Evolutionary conservation across 2,797 vertebrate species (phyloP).

Genomic region (Phalloptychus januarius): DNA sequence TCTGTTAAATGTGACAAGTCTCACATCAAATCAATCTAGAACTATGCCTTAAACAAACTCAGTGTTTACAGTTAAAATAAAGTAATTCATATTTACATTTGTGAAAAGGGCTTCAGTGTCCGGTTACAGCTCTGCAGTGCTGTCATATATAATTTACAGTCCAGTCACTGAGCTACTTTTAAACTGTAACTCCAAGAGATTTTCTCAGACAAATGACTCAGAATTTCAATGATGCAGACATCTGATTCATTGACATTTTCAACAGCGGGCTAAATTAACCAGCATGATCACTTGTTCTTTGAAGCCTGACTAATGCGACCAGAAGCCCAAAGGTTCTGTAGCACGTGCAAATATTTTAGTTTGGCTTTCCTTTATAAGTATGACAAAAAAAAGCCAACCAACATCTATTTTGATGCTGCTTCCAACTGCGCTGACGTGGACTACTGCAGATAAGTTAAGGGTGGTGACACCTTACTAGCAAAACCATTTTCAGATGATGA

Average conservation of each 20-base stretch:
- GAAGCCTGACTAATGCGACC: constrained; percentile 23
- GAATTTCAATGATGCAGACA: constrained; percentile 46
- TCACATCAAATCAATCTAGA: constrained; percentile 6
- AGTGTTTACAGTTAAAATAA: background rate
- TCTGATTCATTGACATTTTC: constrained; percentile 65
- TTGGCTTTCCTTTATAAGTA: constrained; percentile 11
- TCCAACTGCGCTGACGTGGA: background rate
- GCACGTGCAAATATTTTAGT: background rate
- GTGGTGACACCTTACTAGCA: background rate
- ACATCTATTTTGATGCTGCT: constrained; percentile 1
- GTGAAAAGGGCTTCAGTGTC: background rate
- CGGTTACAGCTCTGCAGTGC: background rate
- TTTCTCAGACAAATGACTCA: constrained; percentile 53
- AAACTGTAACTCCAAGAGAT: constrained; percentile 40
- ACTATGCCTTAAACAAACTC: background rate
- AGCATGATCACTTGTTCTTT: constrained; percentile 27
- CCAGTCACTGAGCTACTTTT: constrained; percentile 34
- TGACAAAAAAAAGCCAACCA: background rate
- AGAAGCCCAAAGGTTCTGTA: background rate
- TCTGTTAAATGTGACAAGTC: constrained; percentile 47
- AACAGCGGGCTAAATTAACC: constrained; percentile 35
- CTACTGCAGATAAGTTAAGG: background rate
- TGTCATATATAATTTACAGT: constrained; percentile 29
- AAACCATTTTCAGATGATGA: background rate
- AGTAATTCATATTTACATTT: background rate